phyloP scores from a whole-genome alignment of 2,888 invertebrate genomes.

The Glaucopsyche alexis region DNA sequence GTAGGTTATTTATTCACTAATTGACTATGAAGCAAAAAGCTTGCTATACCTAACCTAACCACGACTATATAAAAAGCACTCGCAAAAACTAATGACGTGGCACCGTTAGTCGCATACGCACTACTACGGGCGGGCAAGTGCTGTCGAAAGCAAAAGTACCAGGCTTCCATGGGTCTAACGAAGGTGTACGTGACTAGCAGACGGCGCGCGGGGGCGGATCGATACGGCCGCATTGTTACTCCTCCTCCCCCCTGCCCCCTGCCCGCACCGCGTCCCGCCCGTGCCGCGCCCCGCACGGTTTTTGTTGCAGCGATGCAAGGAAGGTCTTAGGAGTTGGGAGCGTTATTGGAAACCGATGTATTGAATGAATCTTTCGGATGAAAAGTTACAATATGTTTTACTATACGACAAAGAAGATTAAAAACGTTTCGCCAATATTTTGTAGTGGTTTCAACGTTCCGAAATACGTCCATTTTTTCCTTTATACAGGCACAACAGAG shows the following conservation, averaged over 20 bases:
- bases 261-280: conserved; percentile 49
- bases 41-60: too few species aligned
- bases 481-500: not conserved
- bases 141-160: conserved; percentile 65
- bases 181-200: conserved; percentile 63
- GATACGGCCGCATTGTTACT: conserved; percentile 78
- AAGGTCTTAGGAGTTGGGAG: conserved; percentile 40
- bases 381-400: conserved; percentile 27
- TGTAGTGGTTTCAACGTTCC: not conserved
- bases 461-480: not conserved
- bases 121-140: conserved; percentile 20
- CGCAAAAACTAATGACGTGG: conserved; percentile 9
- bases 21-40: not conserved
- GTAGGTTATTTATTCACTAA: not conserved
- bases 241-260: conserved; percentile 53
- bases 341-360: conserved; percentile 42
- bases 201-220: conserved; percentile 61
- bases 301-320: conserved; percentile 63
- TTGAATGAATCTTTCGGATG: conserved; percentile 31
- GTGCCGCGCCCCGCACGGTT: conserved; percentile 62
- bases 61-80: not conserved
- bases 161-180: conserved; percentile 63
- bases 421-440: conserved; percentile 13
- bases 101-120: conserved; percentile 28
- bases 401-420: conserved; percentile 22